phyloP scores from a whole-genome alignment of 2,888 invertebrate species.

The Thera obeliscata region DNA sequence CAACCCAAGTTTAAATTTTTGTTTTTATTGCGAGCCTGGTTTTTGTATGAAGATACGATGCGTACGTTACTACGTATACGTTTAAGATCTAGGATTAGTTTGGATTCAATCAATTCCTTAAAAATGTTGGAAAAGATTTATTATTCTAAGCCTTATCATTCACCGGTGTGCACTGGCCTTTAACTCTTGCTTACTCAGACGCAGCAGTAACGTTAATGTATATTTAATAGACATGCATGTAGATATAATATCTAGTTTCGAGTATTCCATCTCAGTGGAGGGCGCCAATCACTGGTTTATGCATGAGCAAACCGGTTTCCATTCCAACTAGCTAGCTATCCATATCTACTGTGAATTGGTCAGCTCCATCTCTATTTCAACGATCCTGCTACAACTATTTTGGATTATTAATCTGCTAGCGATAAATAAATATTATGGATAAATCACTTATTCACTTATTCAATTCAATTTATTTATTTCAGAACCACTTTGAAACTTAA shows the following conservation, averaged over 20 bases:
- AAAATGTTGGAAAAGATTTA: no score
- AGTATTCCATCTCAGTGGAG: conserved; percentile 10
- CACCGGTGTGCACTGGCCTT: neutral
- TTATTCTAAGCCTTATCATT: no score
- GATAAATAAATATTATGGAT: no score
- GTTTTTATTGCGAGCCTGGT: no score
- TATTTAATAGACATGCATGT: neutral
- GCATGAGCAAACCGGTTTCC: conserved; percentile 14
- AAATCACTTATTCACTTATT: no score
- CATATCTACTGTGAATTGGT: neutral
- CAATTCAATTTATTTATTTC: no score
- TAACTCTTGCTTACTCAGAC: neutral
- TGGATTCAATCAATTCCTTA: no score
- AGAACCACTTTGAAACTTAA: no score
- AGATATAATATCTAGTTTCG: conserved; percentile 2
- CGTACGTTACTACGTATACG: no score
- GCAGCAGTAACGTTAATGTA: neutral
- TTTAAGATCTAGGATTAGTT: no score
- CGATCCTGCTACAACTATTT: neutral
- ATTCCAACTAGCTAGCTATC: neutral
- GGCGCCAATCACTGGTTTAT: conserved; percentile 17
- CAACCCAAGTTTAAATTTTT: no score
- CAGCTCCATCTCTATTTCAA: neutral
- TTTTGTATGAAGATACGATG: no score
- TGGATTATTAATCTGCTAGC: neutral